Percentiles rank a stretch among this genome's conserved stretches.
These are phyloP conservation scores for Mastomys coucha DNA, from an alignment of 2,113 vertebrate species.

Conservation along the genomic window DNA sequence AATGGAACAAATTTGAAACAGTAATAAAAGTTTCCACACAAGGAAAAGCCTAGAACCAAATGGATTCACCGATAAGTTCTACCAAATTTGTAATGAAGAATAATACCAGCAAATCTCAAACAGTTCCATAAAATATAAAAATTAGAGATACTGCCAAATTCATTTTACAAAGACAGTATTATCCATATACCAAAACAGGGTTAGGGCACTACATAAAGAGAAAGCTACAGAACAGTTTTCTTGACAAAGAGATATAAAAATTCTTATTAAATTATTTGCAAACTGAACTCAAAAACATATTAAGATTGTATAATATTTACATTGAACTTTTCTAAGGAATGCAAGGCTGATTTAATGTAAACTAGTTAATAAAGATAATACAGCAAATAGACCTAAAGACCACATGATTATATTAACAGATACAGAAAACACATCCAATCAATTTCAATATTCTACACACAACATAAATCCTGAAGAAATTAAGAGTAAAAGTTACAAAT, in stretches of 20 bases:
- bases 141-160: not conserved
- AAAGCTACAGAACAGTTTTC: not conserved
- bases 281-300: not conserved
- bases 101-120: not conserved
- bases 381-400: not conserved
- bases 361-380: not conserved
- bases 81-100: not conserved
- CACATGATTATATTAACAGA: not conserved
- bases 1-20: not conserved
- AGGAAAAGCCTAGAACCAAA: not conserved
- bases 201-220: not conserved
- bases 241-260: not conserved
- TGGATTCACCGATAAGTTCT: not conserved
- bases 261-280: not conserved
- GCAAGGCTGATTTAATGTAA: not conserved
- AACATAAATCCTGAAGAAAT: not conserved
- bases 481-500: not conserved
- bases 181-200: not conserved
- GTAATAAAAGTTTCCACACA: not conserved
- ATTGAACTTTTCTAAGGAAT: not conserved
- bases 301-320: not conserved
- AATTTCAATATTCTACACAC: not conserved
- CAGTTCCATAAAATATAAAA: not conserved
- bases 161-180: not conserved
- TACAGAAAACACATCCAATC: not conserved